Base-by-base conservation (phyloP, 2,888 invertebrate species). In the Diplazon laetatorius region DNA sequence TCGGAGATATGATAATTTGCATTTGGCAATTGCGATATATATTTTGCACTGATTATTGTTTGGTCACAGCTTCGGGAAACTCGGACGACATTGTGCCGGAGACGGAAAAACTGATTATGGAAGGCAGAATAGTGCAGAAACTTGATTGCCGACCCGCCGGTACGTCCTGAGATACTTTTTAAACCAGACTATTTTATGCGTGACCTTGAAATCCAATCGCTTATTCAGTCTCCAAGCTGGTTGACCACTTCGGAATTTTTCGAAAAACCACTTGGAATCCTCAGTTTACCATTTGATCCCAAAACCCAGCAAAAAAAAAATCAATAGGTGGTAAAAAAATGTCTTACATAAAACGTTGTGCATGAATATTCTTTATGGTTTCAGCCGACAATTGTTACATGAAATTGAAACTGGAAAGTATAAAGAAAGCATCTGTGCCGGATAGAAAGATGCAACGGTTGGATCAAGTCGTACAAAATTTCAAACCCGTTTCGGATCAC, bases 51-150 rank as follows among this genome's bases (percentile, higher is more conserved):
- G 16, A 6, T 9, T 35, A 55, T 52, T 66, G 20, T 59, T 66
- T 60, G 2, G 22, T 52, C 62, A 72, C 18, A 81, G 81, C 79
- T 35, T 63, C 68, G 6, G 57, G 59, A 42, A 91, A 87, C 88
- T 93, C 93, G 1, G 95, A 95, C 90, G 91, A 94, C 44, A 93
- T 95, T 55, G 92, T 95, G 50, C 95, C 96, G 42, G 97, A 97
- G 91, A 92, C 94, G 39, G 97, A 97, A 86, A 97, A 97, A 88
- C 92, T 98, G 3, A 95, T 94, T 80, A 95, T 99, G 94, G 98
- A 98, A 91, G 99, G 99, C 0, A 95, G 96, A 89, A 98, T 99
- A 86, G 97, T 97, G n/a, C 98, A 98, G 90, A 97, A 98, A 90
- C 92, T 98, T 37, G 99, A 99, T 92, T 99, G 98, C 90, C 94